Conservation (phyloP, 2,797 vertebrate genomes). For the Leptatherina wallacei region DNA sequence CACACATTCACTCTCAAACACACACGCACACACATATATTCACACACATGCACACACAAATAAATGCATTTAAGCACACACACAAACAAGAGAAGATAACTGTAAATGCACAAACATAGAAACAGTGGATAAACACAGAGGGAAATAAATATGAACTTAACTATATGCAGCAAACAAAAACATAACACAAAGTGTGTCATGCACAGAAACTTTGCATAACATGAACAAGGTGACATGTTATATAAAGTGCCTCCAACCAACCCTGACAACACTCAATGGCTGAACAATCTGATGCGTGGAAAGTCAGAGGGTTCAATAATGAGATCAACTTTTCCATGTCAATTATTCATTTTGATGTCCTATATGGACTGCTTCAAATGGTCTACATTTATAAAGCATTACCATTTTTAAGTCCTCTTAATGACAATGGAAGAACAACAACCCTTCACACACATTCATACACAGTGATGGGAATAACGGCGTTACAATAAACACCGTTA, state of each 20-base stretch:
- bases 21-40: constrained; percentile 16
- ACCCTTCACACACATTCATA: background rate
- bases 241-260: constrained; percentile 19
- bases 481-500: too few species aligned
- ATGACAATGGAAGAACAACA: background rate
- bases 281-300: constrained; percentile 1
- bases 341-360: background rate
- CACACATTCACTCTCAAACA: background rate
- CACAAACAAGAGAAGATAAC: constrained; percentile 46
- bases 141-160: constrained; percentile 23
- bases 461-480: too few species aligned
- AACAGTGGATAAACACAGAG: constrained; percentile 21
- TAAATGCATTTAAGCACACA: constrained; percentile 14
- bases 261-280: constrained; percentile 11
- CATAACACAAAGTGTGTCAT: constrained; percentile 28
- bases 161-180: constrained; percentile 24
- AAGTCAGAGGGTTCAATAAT: background rate
- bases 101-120: constrained; percentile 36
- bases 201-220: constrained; percentile 25
- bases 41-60: constrained; percentile 17
- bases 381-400: background rate
- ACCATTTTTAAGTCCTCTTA: background rate
- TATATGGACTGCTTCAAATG: background rate
- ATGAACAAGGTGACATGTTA: constrained; percentile 30
- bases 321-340: background rate